Percentiles rank a stretch among this genome's conserved stretches.
Evolutionary conservation across 2,113 vertebrate genomes (phyloP).

Genomic region (Misgurnus mizolepis): DNA sequence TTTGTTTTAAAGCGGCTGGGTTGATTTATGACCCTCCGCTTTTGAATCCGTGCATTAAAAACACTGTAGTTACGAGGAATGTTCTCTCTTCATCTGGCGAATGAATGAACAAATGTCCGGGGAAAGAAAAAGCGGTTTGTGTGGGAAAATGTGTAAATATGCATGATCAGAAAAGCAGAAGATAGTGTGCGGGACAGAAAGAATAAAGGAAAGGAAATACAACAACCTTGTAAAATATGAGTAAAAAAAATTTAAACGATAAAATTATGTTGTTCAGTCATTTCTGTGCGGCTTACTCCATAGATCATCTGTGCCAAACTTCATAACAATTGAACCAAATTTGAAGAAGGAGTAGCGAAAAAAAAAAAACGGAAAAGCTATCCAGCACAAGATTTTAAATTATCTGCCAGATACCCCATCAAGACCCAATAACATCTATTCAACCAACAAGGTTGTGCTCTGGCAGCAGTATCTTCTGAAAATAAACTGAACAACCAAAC

Average conservation of each 20-base stretch:
- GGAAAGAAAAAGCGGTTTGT: background rate
- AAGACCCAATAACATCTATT: background rate
- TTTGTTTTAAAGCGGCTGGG: conserved; percentile 29
- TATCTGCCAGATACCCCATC: background rate
- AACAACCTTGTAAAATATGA: background rate
- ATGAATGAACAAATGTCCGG: background rate
- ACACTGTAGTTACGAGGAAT: conserved; percentile 24
- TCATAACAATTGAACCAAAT: no score
- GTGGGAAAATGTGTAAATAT: background rate
- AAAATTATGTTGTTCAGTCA: no score
- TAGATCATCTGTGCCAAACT: no score
- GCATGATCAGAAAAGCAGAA: background rate
- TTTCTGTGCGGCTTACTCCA: no score
- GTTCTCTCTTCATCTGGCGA: background rate
- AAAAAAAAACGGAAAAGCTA: no score
- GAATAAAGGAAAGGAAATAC: background rate
- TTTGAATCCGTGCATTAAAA: conserved; percentile 26
- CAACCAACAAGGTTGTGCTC: background rate
- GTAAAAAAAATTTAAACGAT: no score
- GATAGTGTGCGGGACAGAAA: background rate
- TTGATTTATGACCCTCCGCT: conserved; percentile 36
- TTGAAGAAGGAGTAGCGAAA: no score
- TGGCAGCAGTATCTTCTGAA: background rate
- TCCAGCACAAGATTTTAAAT: background rate
- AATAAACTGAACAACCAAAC: conserved; percentile 13